Evolutionary conservation across 2,888 invertebrate species (phyloP).

Genomic region (Teinopalpus imperialis): DNA sequence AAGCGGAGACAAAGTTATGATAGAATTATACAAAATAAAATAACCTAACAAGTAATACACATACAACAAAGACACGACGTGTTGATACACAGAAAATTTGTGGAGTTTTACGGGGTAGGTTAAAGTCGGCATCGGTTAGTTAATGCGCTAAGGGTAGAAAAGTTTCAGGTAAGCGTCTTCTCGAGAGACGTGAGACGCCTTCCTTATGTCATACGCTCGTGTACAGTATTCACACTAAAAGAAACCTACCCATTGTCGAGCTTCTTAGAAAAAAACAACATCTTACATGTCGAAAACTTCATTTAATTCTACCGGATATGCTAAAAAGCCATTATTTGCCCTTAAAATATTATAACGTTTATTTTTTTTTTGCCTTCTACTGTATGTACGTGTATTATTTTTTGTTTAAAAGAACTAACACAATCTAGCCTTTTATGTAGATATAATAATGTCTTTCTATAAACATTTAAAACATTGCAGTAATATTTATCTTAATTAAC

Average conservation of each 20-base stretch:
- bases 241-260: background rate
- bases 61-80: conserved; percentile 9
- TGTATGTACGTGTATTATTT: no score
- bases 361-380: no score
- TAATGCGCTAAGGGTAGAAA: conserved; percentile 79
- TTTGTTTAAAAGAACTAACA: no score
- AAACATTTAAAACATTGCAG: no score
- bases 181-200: conserved; percentile 70
- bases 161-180: conserved; percentile 80
- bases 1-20: background rate
- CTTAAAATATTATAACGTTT: no score
- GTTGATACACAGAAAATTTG: conserved; percentile 24
- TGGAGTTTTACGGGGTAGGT: conserved; percentile 45
- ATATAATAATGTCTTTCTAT: no score
- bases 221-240: conserved; percentile 32
- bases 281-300: no score
- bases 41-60: conserved; percentile 6
- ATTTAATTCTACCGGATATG: no score
- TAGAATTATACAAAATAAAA: conserved; percentile 10
- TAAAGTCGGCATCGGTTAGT: conserved; percentile 58
- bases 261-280: conserved; percentile 30
- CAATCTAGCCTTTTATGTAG: no score
- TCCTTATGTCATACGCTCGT: conserved; percentile 39
- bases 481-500: no score
- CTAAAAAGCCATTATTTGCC: no score